Base-by-base conservation (phyloP, 2,113 vertebrate genomes). In the Myiopsitta monachus region DNA sequence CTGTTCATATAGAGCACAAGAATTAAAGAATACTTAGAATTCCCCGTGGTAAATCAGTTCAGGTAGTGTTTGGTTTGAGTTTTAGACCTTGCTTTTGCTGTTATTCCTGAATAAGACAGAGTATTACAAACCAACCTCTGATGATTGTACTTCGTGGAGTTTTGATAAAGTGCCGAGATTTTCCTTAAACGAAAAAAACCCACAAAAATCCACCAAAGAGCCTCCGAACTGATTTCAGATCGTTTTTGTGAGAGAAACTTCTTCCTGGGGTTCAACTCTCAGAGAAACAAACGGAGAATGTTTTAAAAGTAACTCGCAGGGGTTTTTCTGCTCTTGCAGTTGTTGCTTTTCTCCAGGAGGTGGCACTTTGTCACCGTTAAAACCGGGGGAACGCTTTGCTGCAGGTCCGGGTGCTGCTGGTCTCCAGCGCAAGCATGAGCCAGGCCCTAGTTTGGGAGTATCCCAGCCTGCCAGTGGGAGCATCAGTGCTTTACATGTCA, bases 301-400 rank as follows among this genome's bases (percentile, higher is more conserved):
- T 70, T 75, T 41, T 27, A 5, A 4, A 57, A 31, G 5, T 7
- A 44, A 1, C 11, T 36, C 0, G 1, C 39, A 23, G 49, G 6
- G 1, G 0, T 5, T 84, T 70, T 26, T n/a, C 28, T 33, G 22
- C 7, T n/a, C 46, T 55, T 72, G 88, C 76, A 87, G 44, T 83
- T 66, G 44, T 44, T 47, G 17, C 7, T 1, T 44, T 75, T 83
- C 33, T 89, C 95, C 96, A 92, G 92, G 2, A 76, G 96, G 94
- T 79, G 96, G 92, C 96, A 82, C 62, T 14, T 44, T 11, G 23
- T 12, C 52, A 52, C 94, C 15, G 2, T 14, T 22, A 38, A 38
- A 79, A 52, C 3, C 1, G 5, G 6, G 18, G 11, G 2, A 1
- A 17, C 19, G 31, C 30, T 7, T 51, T 4, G 11, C 28, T 62